A percentile compares a stretch with the other conserved stretches of the same genome.
These are phyloP conservation scores for Eublepharis macularius DNA, from an alignment of 2,113 vertebrate species.

Conservation along the genomic window DNA sequence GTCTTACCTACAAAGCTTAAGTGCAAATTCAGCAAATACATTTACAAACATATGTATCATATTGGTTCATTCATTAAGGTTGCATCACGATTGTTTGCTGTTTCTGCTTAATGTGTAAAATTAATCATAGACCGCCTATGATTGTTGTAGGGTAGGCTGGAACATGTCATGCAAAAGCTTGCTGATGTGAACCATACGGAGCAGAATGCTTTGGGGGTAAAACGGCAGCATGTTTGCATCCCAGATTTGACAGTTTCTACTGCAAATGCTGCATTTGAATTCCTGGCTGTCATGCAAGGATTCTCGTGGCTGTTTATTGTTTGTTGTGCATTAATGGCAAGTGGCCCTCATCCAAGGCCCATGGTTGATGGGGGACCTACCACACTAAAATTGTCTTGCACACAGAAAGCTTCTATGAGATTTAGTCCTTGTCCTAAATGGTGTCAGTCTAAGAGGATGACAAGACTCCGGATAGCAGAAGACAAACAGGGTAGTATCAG, in stretches of 20 bases:
- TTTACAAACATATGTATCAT: too few relatives aligned
- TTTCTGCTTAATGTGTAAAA: neutral
- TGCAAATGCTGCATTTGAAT: neutral
- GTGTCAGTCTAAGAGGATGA: conserved; percentile 7
- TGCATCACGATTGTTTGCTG: too few relatives aligned
- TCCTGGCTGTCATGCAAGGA: neutral
- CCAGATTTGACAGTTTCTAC: neutral
- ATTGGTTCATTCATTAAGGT: too few relatives aligned
- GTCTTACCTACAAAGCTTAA: too few relatives aligned
- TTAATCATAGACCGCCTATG: neutral
- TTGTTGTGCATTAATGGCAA: neutral
- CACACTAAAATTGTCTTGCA: neutral
- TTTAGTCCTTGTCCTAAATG: conserved; percentile 17
- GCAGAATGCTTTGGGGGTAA: neutral
- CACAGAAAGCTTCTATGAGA: neutral
- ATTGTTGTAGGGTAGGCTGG: neutral
- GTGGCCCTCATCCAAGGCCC: conserved; percentile 1
- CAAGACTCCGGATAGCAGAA: neutral
- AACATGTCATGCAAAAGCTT: neutral
- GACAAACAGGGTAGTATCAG: conserved; percentile 17
- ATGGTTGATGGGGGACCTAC: neutral
- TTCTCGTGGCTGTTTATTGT: neutral
- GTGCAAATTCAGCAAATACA: too few relatives aligned
- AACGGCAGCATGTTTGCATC: neutral
- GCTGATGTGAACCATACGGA: too few relatives aligned